phyloP scores from a whole-genome alignment of 1,140 invertebrate genomes.

The Pantala flavescens region DNA sequence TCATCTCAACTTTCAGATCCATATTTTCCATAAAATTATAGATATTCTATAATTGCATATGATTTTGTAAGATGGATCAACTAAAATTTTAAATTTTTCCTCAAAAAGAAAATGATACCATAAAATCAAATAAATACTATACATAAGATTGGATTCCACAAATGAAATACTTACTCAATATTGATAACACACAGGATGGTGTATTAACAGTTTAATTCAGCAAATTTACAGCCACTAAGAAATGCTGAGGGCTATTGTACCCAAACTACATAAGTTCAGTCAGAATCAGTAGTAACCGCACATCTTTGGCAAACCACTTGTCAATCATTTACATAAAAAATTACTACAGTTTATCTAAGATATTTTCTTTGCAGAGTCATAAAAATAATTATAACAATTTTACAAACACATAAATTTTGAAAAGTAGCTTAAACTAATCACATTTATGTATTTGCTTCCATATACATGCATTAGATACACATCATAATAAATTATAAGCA shows the following conservation, averaged over 20 bases:
- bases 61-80: too few species aligned
- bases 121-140: too few species aligned
- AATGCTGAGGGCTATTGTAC: neutral
- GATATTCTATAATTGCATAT: too few species aligned
- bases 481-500: too few species aligned
- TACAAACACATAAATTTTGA: neutral
- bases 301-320: neutral
- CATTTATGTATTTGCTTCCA: neutral
- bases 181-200: neutral
- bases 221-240: neutral
- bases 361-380: neutral
- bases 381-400: conserved; percentile 2
- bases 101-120: too few species aligned
- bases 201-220: conserved; percentile 3
- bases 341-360: neutral
- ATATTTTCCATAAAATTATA: too few species aligned
- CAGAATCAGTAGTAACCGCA: neutral
- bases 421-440: neutral
- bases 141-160: too few species aligned
- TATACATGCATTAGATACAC: neutral
- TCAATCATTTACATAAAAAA: neutral
- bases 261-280: neutral
- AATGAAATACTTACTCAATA: neutral
- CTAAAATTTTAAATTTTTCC: too few species aligned
- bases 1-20: too few species aligned